A percentile compares a stretch with the other conserved stretches of the same genome.
Evolutionary conservation across 2,797 vertebrate species (phyloP).

Genomic region (Enteromius trimaculatus): DNA sequence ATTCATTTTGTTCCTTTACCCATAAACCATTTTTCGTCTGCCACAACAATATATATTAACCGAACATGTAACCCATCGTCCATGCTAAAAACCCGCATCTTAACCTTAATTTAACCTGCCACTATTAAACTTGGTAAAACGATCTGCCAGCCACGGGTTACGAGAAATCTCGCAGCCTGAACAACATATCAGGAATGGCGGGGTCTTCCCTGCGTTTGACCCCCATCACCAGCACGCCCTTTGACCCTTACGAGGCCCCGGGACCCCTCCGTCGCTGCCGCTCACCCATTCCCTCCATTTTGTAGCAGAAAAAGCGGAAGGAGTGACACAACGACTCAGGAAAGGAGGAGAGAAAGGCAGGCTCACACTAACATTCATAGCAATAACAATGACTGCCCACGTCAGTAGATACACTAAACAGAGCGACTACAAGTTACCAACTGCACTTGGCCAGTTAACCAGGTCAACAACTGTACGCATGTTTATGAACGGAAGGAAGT

Average conservation of each 20-base stretch:
- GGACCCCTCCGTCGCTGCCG: conserved; percentile 83
- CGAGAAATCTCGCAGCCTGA: conserved; percentile 92
- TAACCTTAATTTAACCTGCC: conserved; percentile 22
- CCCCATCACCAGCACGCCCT: conserved; percentile 84
- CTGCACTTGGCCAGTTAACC: background rate
- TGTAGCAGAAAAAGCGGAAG: conserved; percentile 76
- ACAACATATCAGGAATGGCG: conserved; percentile 90
- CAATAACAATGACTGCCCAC: conserved; percentile 48
- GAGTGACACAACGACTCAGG: conserved; percentile 51
- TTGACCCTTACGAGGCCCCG: conserved; percentile 84
- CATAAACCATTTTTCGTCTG: conserved; percentile 4
- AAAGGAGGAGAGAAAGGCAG: conserved; percentile 45
- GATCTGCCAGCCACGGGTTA: conserved; percentile 77
- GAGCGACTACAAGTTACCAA: background rate
- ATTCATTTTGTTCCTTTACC: background rate
- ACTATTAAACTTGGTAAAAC: background rate
- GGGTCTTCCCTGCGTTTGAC: conserved; percentile 86
- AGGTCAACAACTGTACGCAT: background rate
- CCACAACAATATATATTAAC: conserved; percentile 10
- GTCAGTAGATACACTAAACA: background rate
- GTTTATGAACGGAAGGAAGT: conserved; percentile 5
- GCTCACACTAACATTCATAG: conserved; percentile 35
- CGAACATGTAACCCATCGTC: conserved; percentile 7
- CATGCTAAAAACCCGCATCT: conserved; percentile 21
- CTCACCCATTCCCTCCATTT: conserved; percentile 91